These are phyloP conservation scores for Stichopus chloronotus DNA, from an alignment of 35 echinoderm and acorn worm genomes.

Conservation along the genomic window DNA sequence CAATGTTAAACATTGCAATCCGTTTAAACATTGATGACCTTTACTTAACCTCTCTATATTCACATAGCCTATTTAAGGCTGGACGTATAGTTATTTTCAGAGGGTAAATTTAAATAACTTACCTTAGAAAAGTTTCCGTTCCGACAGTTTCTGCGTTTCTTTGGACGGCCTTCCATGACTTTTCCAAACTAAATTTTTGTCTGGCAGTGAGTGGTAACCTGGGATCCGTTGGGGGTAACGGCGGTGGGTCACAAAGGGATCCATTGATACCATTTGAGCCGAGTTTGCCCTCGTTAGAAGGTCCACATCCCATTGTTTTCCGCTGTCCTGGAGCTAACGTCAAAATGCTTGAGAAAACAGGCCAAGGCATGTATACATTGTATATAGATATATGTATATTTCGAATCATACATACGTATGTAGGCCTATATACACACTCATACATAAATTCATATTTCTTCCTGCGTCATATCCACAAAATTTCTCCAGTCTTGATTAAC, in stretches of 20 bases:
- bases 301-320: slow-evolving; percentile 59
- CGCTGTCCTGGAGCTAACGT: not conserved
- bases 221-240: slow-evolving; percentile 80
- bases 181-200: slow-evolving; percentile 97
- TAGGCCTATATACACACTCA: too few species aligned
- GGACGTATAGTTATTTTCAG: too few species aligned
- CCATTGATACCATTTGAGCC: slow-evolving; percentile 55
- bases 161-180: slow-evolving; percentile 99
- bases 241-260: slow-evolving; percentile 55
- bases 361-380: not conserved
- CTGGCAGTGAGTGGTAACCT: slow-evolving; percentile 91
- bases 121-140: slow-evolving; percentile 88
- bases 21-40: too few species aligned
- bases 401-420: too few species aligned
- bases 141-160: slow-evolving; percentile 83
- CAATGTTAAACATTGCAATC: too few species aligned
- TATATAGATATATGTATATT: not conserved
- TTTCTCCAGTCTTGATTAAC: too few species aligned
- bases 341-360: not conserved
- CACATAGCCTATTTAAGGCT: too few species aligned
- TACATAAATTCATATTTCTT: too few species aligned
- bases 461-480: too few species aligned
- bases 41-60: too few species aligned
- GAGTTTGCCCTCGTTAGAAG: slow-evolving; percentile 54
- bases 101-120: not conserved